Evolutionary conservation across 1,140 invertebrate genomes (phyloP).

Genomic region (Zaprionus lachaisei): DNA sequence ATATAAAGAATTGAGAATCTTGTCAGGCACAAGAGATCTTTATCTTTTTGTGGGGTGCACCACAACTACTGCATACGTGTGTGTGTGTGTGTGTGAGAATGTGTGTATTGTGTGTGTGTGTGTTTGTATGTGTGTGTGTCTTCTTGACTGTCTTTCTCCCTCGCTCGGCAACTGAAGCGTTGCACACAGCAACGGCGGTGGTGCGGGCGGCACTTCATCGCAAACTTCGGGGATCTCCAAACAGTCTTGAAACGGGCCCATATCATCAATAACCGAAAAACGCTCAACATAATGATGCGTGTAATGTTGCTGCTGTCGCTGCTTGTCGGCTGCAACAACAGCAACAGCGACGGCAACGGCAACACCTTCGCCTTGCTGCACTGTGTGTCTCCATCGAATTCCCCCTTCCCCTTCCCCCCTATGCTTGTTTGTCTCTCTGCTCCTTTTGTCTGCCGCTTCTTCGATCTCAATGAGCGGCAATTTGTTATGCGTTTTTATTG

Average conservation of each 20-base stretch:
- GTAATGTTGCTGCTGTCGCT: slow-evolving; percentile 68
- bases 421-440: neutral
- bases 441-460: slow-evolving; percentile 36
- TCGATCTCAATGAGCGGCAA: slow-evolving; percentile 62
- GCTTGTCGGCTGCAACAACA: slow-evolving; percentile 26
- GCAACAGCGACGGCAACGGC: slow-evolving; percentile 27
- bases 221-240: neutral
- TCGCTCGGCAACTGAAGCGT: slow-evolving; percentile 34
- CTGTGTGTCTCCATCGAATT: slow-evolving; percentile 17
- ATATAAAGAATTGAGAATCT: too few species aligned
- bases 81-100: neutral
- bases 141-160: neutral
- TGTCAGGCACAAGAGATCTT: neutral
- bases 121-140: neutral
- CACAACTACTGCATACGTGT: too few species aligned
- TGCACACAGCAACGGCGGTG: slow-evolving; percentile 1
- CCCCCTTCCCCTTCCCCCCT: neutral
- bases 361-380: slow-evolving; percentile 28
- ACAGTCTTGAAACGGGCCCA: slow-evolving; percentile 15
- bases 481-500: slow-evolving; percentile 83
- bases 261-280: slow-evolving; percentile 71
- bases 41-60: slow-evolving; percentile 34
- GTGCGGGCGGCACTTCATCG: slow-evolving; percentile 42
- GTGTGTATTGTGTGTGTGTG: neutral
- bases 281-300: slow-evolving; percentile 73